Base-by-base conservation (phyloP, 2,113 vertebrate genomes). In the Excalfactoria chinensis region DNA sequence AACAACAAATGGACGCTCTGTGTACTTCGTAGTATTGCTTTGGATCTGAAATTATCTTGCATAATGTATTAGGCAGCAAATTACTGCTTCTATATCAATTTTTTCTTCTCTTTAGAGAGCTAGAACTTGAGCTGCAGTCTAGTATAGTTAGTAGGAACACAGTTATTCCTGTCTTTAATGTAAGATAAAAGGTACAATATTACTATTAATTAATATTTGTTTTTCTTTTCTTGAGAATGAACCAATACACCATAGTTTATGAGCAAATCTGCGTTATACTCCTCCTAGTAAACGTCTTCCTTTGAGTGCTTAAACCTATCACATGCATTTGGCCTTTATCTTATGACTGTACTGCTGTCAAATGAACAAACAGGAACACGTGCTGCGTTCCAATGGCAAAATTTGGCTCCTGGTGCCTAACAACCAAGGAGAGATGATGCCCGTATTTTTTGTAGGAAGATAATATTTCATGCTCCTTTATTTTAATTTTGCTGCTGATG, bases 401-500 rank as follows among this genome's bases (percentile, higher is more conserved):
- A 64, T 80, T 91, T 56, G 51, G 68, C 56, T 87, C 18, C 21
- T 1, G 32, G 32, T 32, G 30, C 46, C 51, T 40, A 34, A 40
- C 35, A 60, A 53, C 82, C 64, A 84, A 73, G 71, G 14, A 53
- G 16, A 28, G 37, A 63, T 4, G 10, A 62, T 26, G 40, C 15
- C 35, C 0, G 1, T 43, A 8, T 60, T 84, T 77, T 86, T 76
- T 40, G 46, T 71, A 56, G 56, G 51, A 68, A 71, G 75, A 67
- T 15, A 25, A 56, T 5, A 7, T 59, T 86, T 79, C 48, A 3
- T 1, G 5, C 62, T 58, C 37, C 55, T 67, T n/a, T 23, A 30
- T 60, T 72, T 87, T 67, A 86, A 88, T 85, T 92, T 83, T 89
- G 18, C 79, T 40, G 48, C n/a, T 34, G 56, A 14, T 25, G 40